Conservation (phyloP, 2,797 vertebrate species). For the Monodelphis domestica region DNA sequence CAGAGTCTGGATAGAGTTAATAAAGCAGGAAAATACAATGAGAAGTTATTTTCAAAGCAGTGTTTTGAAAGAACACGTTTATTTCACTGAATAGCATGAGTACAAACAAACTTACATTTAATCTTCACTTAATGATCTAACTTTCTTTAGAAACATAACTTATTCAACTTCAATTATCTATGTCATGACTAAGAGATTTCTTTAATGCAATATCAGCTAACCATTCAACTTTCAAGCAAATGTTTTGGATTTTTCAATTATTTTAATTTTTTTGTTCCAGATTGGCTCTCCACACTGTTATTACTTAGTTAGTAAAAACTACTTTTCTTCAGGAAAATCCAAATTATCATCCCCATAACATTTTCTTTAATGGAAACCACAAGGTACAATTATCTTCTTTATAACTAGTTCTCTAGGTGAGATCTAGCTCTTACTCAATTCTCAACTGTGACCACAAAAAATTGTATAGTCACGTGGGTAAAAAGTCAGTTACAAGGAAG, state of each 20-base stretch:
- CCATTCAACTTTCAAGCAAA: background rate
- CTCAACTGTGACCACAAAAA: too few relatives aligned
- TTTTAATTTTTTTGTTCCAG: background rate
- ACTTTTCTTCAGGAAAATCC: slow-evolving; percentile 17
- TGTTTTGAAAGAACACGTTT: background rate
- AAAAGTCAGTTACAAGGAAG: background rate
- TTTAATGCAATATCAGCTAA: background rate
- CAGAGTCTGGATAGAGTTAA: background rate
- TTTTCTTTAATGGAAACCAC: background rate
- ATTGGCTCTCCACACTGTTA: background rate
- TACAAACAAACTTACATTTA: background rate
- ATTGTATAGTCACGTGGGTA: too few relatives aligned
- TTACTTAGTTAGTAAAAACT: slow-evolving; percentile 27
- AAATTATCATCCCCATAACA: slow-evolving; percentile 15
- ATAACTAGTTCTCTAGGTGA: too few relatives aligned
- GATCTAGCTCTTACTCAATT: too few relatives aligned
- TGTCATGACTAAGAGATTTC: background rate
- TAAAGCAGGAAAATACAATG: background rate
- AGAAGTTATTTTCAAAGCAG: background rate
- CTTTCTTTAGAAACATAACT: background rate
- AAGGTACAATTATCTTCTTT: slow-evolving; percentile 18
- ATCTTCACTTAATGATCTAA: background rate
- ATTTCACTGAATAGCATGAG: background rate
- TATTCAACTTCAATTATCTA: background rate
- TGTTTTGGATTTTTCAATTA: background rate